Evolutionary conservation across 2,113 vertebrate genomes (phyloP), one percentile per base, ranked within the genome.

Genomic region (Oreocharis arfaki): DNA sequence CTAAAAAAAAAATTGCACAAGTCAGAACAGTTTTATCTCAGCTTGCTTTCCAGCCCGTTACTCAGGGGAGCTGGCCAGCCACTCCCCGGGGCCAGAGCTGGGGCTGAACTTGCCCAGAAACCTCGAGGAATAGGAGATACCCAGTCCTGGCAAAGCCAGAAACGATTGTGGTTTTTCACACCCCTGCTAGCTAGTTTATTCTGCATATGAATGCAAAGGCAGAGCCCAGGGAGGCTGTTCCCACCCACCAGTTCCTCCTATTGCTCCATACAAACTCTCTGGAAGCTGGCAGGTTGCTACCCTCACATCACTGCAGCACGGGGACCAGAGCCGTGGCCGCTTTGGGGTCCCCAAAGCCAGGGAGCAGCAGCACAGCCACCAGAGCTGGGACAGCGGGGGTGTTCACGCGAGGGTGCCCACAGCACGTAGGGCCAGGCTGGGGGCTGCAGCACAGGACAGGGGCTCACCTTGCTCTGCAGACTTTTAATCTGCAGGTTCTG

Each of bases 401-500:
- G 26, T 0, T 46, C 26, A 7, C 6, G 8, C n/a, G 4, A 3
- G 35, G 37, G 32, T 9, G 21, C 46, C 35, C 9, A 0, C 32
- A 18, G 59, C 2, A 0, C 0, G 19, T 2, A 3, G 70, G 33
- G 27, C 18, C 46, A 19, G 59, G 32, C 65, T 30, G 7, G 2
- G 4, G n/a, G 32, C 41, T 2, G 0, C 33, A 19, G 52, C 44
- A 79, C 5, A 8, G 46, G 63, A 30, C 1, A 1, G 52, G 47
- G 28, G 26, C 96, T 87, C 84, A 98, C 98, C 97, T 98, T 98
- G 93, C 92, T 98, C 82, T 98, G 99, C 52, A 99, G 96, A 20
- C 97, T 98, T 92, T 99, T 98, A 63, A 99, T 99, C 90, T 98
- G 98, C 89, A 99, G 74, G 24, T 98, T 99, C 93, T 99, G 99